Conservation (phyloP, 2,888 invertebrate genomes). For the Morpho helenor region DNA sequence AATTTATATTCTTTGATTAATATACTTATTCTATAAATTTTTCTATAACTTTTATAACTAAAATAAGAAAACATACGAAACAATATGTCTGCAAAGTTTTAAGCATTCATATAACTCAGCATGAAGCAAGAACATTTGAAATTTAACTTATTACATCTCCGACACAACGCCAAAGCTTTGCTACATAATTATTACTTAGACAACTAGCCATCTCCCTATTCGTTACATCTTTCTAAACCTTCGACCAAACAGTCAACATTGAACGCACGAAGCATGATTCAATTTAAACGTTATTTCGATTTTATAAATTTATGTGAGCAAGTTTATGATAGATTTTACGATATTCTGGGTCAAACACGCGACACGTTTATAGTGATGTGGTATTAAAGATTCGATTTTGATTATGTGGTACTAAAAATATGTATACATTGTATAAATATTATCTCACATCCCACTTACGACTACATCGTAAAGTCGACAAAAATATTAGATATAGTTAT, state of each 20-base stretch:
- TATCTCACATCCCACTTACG: too few species aligned
- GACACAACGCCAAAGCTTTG: conserved; percentile 51
- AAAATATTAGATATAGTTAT: too few species aligned
- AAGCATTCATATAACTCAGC: too few species aligned
- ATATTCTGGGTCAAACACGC: conserved; percentile 68
- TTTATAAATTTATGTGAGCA: conserved; percentile 63
- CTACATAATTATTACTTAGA: conserved; percentile 46
- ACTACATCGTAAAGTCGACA: too few species aligned
- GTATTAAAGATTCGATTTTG: conserved; percentile 16
- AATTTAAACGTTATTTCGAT: conserved; percentile 55
- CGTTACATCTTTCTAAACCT: conserved; percentile 27
- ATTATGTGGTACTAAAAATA: conserved; percentile 9
- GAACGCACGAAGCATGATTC: conserved; percentile 34
- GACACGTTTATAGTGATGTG: conserved; percentile 62
- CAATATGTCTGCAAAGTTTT: too few species aligned
- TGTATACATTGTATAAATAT: too few species aligned
- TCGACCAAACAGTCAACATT: conserved; percentile 16
- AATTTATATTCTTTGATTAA: too few species aligned
- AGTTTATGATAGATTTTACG: conserved; percentile 56
- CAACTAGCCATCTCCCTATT: conserved; percentile 40
- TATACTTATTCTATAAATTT: too few species aligned
- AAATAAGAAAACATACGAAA: too few species aligned
- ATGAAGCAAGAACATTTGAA: too few species aligned
- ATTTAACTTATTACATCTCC: conserved; percentile 44
- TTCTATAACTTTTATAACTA: too few species aligned